These are phyloP conservation scores for Pocota personata DNA, from an alignment of 2,888 invertebrate genomes.

Conservation along the genomic window DNA sequence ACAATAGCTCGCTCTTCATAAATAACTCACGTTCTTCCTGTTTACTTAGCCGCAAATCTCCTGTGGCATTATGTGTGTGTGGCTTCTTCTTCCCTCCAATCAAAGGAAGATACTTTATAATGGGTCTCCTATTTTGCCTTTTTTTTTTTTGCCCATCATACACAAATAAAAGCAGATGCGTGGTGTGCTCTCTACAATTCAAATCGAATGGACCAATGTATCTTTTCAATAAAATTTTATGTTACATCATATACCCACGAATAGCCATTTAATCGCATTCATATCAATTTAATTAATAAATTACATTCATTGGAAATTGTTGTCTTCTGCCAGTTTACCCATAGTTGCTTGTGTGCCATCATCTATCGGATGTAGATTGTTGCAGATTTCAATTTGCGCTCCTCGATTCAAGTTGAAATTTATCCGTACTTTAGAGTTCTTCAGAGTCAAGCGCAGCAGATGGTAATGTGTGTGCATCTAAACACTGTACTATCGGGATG, in stretches of 20 bases:
- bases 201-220: conserved; percentile 12
- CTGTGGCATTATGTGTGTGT: not conserved
- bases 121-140: not conserved
- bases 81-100: not conserved
- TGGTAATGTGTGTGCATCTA: conserved; percentile 13
- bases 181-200: not conserved
- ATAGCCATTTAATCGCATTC: conserved; percentile 58
- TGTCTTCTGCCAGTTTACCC: conserved; percentile 43
- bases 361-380: not conserved
- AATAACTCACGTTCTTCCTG: conserved; percentile 62
- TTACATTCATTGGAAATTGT: conserved; percentile 51
- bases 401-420: conserved; percentile 8
- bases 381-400: conserved; percentile 24
- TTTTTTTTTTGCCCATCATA: not conserved
- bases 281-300: conserved; percentile 71
- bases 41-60: conserved; percentile 45
- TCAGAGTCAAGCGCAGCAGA: not conserved
- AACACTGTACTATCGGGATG: not conserved
- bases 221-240: conserved; percentile 44
- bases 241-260: conserved; percentile 36
- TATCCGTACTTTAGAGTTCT: not conserved
- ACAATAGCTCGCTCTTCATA: conserved; percentile 30
- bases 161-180: not conserved
- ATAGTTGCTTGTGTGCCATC: not conserved
- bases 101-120: not conserved